phyloP scores from a whole-genome alignment of 2,888 invertebrate species.

The Megaustenia siamemsis region DNA sequence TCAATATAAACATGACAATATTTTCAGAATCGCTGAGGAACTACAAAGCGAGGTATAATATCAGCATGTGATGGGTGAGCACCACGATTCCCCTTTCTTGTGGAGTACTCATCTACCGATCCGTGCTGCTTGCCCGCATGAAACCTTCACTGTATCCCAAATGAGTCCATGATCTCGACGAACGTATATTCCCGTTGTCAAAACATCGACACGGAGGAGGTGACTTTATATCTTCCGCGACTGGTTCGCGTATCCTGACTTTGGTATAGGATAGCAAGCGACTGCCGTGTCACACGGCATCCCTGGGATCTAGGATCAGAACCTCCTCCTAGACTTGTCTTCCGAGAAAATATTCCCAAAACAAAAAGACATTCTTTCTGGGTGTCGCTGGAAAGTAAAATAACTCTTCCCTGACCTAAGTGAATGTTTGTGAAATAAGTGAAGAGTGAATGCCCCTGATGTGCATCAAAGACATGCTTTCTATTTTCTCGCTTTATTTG shows the following conservation, averaged over 20 bases:
- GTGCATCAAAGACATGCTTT: slow-evolving; percentile 30
- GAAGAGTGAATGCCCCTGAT: not conserved
- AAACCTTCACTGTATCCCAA: not conserved
- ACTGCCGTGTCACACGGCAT: not conserved
- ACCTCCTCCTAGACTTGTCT: not conserved
- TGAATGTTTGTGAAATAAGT: slow-evolving; percentile 4
- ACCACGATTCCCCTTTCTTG: not conserved
- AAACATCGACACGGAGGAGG: not conserved
- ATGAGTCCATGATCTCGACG: not conserved
- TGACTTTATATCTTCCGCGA: not conserved
- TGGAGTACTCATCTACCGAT: not conserved
- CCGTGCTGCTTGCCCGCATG: not conserved
- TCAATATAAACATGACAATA: slow-evolving; percentile 48
- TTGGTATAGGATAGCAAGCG: not conserved
- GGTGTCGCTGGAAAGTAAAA: slow-evolving; percentile 20
- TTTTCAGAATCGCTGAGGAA: slow-evolving; percentile 30
- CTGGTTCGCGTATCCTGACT: not conserved
- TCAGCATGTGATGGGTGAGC: slow-evolving; percentile 14
- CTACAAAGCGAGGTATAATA: slow-evolving; percentile 32
- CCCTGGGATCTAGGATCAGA: slow-evolving; percentile 14
- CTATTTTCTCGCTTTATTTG: slow-evolving; percentile 13
- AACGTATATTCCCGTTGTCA: not conserved
- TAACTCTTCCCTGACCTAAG: not conserved
- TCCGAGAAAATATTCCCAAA: not conserved
- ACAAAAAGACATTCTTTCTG: slow-evolving; percentile 2